Base-by-base conservation (phyloP, 2,888 invertebrate genomes). In the Eulithis prunata region DNA sequence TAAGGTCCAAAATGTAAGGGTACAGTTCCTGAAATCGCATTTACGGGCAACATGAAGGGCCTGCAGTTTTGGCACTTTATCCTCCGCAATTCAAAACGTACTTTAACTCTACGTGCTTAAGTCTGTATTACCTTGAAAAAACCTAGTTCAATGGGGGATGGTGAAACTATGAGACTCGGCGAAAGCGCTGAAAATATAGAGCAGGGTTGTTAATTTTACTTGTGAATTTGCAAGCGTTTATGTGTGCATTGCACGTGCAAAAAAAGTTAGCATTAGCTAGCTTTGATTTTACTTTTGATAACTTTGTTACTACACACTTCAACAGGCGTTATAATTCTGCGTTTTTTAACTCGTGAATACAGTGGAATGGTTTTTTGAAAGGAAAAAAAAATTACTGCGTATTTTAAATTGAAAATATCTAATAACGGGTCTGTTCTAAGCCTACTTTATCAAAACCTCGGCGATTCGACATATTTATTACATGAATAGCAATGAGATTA, bases 31-130 rank as follows among this genome's bases (percentile, higher is more conserved):
- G 69, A 76, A 79, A 80, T 79, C 80, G 77, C 78, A 77, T 89
- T 87, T 88, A 87, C 84, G 82, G 82, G 77, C 77, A 79, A 77
- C 79, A 78, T 81, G 79, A 84, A 86, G 80, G 82, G 80, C 83
- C 80, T 85, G 84, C 81, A 86, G 80, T 88, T 86, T 86, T 80
- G 85, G 81, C 81, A 75, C 75, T 74, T 75, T 72, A 63, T 68
- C 53, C 62, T 71, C 64, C 55, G 68, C 78, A 78, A 72, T 67
- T 68, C 60, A 82, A 87, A 82, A 74, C 74, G 75, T 70, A 65
- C 87, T 84, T 81, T 87, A 81, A 76, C 45, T n/a, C 60, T n/a
- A 13, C 49, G 43, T 1, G 51, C 59, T 77, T 68, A 66, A 75
- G 81, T 76, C 73, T 61, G 73, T 51, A 73, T 79, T 80, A 21